Evolutionary conservation across 2,113 vertebrate genomes (phyloP), one percentile per base, ranked within the genome.

Genomic region (Lichenostomus cassidix): DNA sequence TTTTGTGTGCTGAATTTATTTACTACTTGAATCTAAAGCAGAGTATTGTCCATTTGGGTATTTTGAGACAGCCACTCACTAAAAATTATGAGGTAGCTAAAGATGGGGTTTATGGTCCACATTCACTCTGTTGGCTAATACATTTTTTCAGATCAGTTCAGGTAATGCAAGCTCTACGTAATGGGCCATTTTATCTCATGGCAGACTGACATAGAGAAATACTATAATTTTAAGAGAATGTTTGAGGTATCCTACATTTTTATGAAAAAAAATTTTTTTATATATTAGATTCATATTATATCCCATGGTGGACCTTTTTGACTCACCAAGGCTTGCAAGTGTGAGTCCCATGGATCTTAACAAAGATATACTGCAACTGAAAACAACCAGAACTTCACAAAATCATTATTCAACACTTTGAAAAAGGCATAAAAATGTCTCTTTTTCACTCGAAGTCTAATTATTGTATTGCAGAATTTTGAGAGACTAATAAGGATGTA

Each of bases 1-100:
- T 86, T 90, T 47, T 44, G 39, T 93, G 42, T 55, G 47, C n/a
- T 86, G 28, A 67, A 88, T 88, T 87, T 94, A 58, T 93, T 84
- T 91, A 59, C 15, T 67, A 11, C 3, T 73, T 55, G 16, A 47
- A 24, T 77, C 35, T 85, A 71, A 87, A 92, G 33, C 47, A 70
- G 7, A 37, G 3, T 50, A 74, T 90, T 83, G 24, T 47, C 29
- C 50, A 73, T 87, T 70, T 76, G 74, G 28, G 58, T 71, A 69
- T 92, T 94, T 87, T 83, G 53, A 85, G 50, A 44, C 18, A 53
- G 59, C 37, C 0, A 4, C 53, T 95, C 59, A 50, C 55, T 83
- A 55, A 85, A 92, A 95, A 31, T 86, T 87, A 79, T 76, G 63
- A 77, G 50, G 29, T 77, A 80, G 49, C 56, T 81, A 60, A 53